Evolutionary conservation across 2,888 invertebrate species (phyloP), one percentile per base, ranked within the genome.

Genomic region (Drosophila aldrichi): DNA sequence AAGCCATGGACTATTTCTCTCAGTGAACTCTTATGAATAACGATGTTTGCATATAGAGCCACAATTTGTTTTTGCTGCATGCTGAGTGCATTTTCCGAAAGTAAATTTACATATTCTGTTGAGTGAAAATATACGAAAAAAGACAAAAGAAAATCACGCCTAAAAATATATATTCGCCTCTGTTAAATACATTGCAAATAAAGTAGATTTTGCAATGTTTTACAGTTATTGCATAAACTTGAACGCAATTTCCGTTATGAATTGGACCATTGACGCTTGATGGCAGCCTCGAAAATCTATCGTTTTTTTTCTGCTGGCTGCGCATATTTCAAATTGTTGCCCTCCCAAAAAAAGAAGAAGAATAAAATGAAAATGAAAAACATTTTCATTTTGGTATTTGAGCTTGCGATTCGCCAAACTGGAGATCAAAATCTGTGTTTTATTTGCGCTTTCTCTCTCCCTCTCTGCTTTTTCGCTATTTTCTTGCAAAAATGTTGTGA

Each of bases 381-480:
- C n/a, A 40, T 56, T 56, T 20, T 43, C 51, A 77, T 80, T 80
- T 84, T 81, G 67, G 66, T 71, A 65, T 82, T 72, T 60, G 64
- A 70, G 73, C 69, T 69, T 69, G 64, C 75, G 70, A 48, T 65
- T 70, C 58, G 66, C 64, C 59, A 69, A 60, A 61, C 12, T 60
- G 54, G 55, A 68, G 66, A 84, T 89, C 76, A 87, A 89, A 84
- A 83, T 83, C 88, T 65, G 85, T 87, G 87, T 79, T 78, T 78
- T 72, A 81, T 81, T 87, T 77, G 64, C 34, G 57, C 52, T 5
- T 10, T 49, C 56, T 64, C 14, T 68, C 36, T 55, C 44, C 49
- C 58, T 62, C 16, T 63, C 57, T 56, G 55, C 58, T 44, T 29
- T 54, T 52, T 63, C 60, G 61, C 62, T 59, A 57, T 38, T 57